These are phyloP conservation scores for Meles meles DNA, from an alignment of 2,113 vertebrate species.

Conservation along the genomic window DNA sequence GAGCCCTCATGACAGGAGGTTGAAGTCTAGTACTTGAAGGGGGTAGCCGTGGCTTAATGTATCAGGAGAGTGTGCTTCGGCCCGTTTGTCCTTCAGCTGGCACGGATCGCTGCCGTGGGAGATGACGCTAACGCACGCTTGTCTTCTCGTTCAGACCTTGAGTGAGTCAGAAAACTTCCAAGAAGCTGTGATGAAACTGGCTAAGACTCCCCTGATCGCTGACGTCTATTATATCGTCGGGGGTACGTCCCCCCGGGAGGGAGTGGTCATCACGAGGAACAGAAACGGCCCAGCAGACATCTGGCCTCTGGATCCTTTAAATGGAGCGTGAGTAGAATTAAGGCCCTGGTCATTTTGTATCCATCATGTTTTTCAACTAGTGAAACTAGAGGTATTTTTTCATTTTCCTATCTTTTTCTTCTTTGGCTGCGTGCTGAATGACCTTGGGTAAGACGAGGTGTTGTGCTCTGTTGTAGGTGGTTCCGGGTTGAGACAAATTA, in stretches of 20 bases:
- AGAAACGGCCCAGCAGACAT: constrained; percentile 88
- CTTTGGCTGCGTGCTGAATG: neutral
- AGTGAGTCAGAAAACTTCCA: constrained; percentile 86
- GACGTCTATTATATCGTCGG: constrained; percentile 95
- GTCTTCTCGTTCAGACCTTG: constrained; percentile 78
- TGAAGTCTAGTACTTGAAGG: neutral
- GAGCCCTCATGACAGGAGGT: neutral
- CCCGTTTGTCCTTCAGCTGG: accelerated
- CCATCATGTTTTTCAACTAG: neutral
- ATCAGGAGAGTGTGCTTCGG: neutral
- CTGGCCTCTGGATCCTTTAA: constrained; percentile 89
- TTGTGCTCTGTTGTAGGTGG: constrained; percentile 84
- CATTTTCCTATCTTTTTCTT: neutral
- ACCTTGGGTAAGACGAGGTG: neutral
- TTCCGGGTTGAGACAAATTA: constrained; percentile 95
- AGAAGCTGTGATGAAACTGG: constrained; percentile 86
- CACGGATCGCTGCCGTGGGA: accelerated
- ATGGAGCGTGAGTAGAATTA: constrained; percentile 85
- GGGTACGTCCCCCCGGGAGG: constrained; percentile 85
- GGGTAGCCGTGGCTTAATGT: neutral
- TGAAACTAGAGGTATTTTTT: neutral
- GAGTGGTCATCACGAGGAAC: constrained; percentile 91
- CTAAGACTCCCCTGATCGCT: constrained; percentile 90
- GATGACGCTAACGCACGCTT: neutral
- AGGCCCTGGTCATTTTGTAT: neutral